These are phyloP conservation scores for Pempheris klunzingeri DNA, from an alignment of 2,797 vertebrate genomes.

Conservation along the genomic window DNA sequence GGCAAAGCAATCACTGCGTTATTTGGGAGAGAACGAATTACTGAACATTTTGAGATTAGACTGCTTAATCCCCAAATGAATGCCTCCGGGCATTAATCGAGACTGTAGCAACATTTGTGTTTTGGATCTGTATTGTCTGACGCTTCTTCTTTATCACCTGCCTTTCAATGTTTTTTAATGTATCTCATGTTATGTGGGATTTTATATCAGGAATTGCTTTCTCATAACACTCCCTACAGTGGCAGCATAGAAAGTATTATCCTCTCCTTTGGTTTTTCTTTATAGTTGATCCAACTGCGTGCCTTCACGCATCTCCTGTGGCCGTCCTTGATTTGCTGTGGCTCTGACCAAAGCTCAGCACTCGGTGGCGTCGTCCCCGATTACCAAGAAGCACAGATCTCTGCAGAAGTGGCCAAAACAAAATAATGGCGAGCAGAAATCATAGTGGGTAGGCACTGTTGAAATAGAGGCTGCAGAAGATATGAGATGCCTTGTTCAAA, in stretches of 20 bases:
- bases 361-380: slow-evolving; percentile 41
- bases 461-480: slow-evolving; percentile 52
- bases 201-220: slow-evolving; percentile 32
- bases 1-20: slow-evolving; percentile 71
- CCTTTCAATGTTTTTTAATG: slow-evolving; percentile 28
- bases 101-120: slow-evolving; percentile 31
- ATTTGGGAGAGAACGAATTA: slow-evolving; percentile 68
- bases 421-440: slow-evolving; percentile 30
- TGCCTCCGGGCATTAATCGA: slow-evolving; percentile 40
- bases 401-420: slow-evolving; percentile 35
- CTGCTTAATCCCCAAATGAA: slow-evolving; percentile 76
- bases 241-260: slow-evolving; percentile 34
- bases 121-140: slow-evolving; percentile 23
- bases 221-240: slow-evolving; percentile 22
- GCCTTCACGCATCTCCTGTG: slow-evolving; percentile 54
- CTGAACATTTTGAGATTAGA: slow-evolving; percentile 74
- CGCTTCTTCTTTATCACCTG: slow-evolving; percentile 19
- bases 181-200: slow-evolving; percentile 12
- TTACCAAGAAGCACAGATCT: slow-evolving; percentile 57
- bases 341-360: slow-evolving; percentile 51
- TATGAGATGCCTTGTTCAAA: slow-evolving; percentile 53
- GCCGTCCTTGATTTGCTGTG: slow-evolving; percentile 64
- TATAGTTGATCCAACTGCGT: slow-evolving; percentile 52
- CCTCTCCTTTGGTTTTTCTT: slow-evolving; percentile 40
- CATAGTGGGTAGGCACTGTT: slow-evolving; percentile 12